A percentile compares a stretch with the other conserved stretches of the same genome.
phyloP scores from a whole-genome alignment of 1,140 invertebrate genomes.

The Rhagoletis pomonella region DNA sequence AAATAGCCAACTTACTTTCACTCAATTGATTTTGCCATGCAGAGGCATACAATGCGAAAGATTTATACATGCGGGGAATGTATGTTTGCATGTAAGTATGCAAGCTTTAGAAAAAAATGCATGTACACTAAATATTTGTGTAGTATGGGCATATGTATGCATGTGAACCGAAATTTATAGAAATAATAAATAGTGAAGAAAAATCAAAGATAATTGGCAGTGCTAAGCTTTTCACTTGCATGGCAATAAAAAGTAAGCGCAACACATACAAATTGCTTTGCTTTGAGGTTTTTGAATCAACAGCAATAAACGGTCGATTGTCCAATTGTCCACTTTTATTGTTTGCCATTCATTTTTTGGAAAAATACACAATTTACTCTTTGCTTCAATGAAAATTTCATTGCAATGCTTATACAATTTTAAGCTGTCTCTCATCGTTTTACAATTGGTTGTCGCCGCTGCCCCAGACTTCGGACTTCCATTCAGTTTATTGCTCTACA shows the following conservation, averaged over 20 bases:
- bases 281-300: too few species aligned
- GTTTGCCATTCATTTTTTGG: not conserved
- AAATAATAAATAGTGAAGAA: not conserved
- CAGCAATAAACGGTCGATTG: too few species aligned
- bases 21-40: slow-evolving; percentile 4
- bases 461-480: not conserved
- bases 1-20: slow-evolving; percentile 47
- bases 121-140: not conserved
- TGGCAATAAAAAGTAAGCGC: too few species aligned
- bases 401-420: not conserved
- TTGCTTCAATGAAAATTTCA: not conserved
- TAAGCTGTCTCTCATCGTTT: not conserved
- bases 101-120: too few species aligned
- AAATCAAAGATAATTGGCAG: too few species aligned
- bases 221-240: too few species aligned
- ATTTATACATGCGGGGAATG: not conserved
- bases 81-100: not conserved
- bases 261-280: too few species aligned
- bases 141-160: not conserved
- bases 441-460: not conserved
- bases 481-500: not conserved
- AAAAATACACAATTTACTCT: not conserved
- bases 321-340: too few species aligned
- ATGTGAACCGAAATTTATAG: not conserved
- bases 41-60: not conserved